Evolutionary conservation across 2,797 vertebrate species (phyloP).

Genomic region (Urophycis tenuis): DNA sequence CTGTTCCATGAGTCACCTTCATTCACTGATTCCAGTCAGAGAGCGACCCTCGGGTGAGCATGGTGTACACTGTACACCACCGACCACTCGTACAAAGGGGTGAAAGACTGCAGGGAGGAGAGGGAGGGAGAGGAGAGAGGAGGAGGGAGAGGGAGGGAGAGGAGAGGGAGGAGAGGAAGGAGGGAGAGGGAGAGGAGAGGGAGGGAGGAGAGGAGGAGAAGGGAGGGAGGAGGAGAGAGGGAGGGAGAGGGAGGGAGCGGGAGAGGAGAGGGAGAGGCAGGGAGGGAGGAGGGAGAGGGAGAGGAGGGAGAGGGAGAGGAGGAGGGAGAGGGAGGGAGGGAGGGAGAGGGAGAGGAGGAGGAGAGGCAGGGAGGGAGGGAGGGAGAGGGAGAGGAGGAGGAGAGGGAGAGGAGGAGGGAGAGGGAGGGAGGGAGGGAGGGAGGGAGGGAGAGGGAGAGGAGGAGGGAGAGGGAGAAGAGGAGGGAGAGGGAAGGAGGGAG

Average conservation of each 20-base stretch:
- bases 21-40: conserved; percentile 50
- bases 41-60: conserved; percentile 59
- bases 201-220: too few species aligned
- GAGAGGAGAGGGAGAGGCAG: not conserved
- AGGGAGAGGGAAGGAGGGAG: not conserved
- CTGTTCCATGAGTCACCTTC: conserved; percentile 53
- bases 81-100: conserved; percentile 36
- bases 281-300: too few species aligned
- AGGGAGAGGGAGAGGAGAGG: not conserved
- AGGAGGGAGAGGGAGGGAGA: not conserved
- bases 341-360: not conserved
- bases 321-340: not conserved
- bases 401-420: not conserved
- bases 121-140: not conserved
- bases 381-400: not conserved
- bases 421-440: not conserved
- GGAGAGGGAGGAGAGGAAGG: not conserved
- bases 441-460: not conserved
- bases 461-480: not conserved
- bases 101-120: conserved; percentile 31
- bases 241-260: not conserved
- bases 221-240: not conserved
- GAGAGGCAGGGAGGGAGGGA: not conserved
- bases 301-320: too few species aligned
- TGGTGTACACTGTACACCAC: conserved; percentile 50